Conservation (phyloP, 2,888 invertebrate genomes). For the Frankliniella fusca region DNA sequence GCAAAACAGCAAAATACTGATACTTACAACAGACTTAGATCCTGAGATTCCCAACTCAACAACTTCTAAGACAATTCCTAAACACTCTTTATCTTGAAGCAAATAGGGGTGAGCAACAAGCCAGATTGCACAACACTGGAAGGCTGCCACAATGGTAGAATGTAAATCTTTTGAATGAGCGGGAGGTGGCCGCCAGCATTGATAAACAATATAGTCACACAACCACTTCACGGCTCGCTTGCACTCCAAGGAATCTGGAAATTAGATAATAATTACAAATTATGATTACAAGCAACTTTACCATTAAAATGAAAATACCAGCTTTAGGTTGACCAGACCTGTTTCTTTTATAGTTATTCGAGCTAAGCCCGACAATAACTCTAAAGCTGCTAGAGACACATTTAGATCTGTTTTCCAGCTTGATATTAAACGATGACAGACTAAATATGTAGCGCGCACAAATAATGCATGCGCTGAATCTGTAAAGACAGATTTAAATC, state of each 20-base stretch:
- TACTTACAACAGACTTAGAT: constrained; percentile 63
- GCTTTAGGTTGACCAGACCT: constrained; percentile 54
- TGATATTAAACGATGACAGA: constrained; percentile 90
- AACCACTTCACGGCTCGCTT: constrained; percentile 94
- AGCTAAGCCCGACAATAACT: constrained; percentile 84
- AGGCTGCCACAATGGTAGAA: constrained; percentile 89
- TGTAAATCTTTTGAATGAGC: constrained; percentile 91
- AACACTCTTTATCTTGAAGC: constrained; percentile 84
- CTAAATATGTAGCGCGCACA: constrained; percentile 86
- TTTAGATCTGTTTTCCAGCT: constrained; percentile 95
- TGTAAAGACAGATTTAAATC: constrained; percentile 47
- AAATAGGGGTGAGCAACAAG: constrained; percentile 84
- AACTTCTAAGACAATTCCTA: constrained; percentile 90
- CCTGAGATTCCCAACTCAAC: constrained; percentile 97
- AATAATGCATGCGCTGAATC: constrained; percentile 85
- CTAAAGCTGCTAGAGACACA: constrained; percentile 88
- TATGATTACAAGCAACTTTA: constrained; percentile 29
- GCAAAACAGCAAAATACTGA: neutral
- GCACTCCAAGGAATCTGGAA: constrained; percentile 78
- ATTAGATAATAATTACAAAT: constrained; percentile 38
- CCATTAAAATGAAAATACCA: neutral
- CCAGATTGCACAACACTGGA: constrained; percentile 89
- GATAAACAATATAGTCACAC: constrained; percentile 95
- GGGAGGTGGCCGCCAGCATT: constrained; percentile 90
- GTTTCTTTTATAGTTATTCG: constrained; percentile 83